Conservation (phyloP, 2,888 invertebrate species). For the Pseudococcus viburni region DNA sequence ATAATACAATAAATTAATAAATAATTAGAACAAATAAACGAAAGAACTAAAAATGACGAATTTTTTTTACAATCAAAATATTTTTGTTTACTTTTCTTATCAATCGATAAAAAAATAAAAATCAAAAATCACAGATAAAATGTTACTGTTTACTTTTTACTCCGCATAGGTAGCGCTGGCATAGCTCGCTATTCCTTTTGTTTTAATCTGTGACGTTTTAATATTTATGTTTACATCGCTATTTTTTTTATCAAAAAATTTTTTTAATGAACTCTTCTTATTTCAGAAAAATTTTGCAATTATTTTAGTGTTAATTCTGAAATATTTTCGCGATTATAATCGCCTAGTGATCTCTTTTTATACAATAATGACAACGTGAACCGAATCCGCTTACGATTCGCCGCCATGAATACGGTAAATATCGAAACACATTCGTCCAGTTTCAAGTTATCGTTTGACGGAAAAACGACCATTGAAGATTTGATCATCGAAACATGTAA, state of each 20-base stretch:
- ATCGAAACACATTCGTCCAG: conserved; percentile 21
- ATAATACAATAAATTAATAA: not conserved
- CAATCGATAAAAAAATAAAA: not conserved
- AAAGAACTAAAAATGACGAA: not conserved
- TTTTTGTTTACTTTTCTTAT: conserved; percentile 5
- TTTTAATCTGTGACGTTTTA: not conserved
- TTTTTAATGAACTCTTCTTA: no score
- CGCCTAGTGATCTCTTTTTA: not conserved
- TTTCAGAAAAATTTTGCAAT: not conserved
- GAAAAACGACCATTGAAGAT: conserved; percentile 77
- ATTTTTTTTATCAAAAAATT: not conserved
- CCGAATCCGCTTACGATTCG: not conserved
- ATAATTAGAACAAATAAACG: not conserved
- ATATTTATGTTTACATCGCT: conserved; percentile 13
- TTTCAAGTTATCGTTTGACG: conserved; percentile 66
- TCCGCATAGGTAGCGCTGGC: not conserved
- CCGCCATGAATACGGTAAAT: conserved; percentile 19
- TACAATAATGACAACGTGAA: not conserved
- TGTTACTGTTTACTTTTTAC: not conserved
- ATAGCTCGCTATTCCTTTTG: not conserved
- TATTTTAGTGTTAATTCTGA: not conserved
- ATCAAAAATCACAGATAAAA: not conserved
- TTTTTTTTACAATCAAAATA: not conserved
- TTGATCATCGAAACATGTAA: conserved; percentile 81
- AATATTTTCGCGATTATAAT: not conserved